These are phyloP conservation scores for Brachionus sp. DNA, from an alignment of 1,140 invertebrate species.

Conservation along the genomic window DNA sequence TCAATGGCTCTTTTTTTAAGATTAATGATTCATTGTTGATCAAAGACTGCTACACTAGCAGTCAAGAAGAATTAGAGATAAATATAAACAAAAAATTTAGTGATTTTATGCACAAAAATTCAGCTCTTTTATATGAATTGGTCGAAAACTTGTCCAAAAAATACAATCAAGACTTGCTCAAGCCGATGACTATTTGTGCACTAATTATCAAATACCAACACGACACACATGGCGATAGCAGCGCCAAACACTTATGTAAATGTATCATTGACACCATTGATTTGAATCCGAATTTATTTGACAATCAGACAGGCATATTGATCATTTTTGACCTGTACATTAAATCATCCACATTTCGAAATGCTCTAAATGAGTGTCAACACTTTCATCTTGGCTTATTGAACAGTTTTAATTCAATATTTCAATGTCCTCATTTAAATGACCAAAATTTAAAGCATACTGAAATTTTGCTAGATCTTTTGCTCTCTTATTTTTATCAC, in stretches of 20 bases:
- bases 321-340: conserved; percentile 12
- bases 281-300: neutral
- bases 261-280: neutral
- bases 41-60: neutral
- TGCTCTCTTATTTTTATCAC: conserved; percentile 6
- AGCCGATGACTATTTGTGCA: neutral
- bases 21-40: neutral
- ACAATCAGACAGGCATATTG: neutral
- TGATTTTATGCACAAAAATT: conserved; percentile 20
- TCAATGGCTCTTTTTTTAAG: neutral
- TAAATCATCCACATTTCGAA: neutral
- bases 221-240: neutral
- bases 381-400: conserved; percentile 26
- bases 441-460: neutral
- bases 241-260: neutral
- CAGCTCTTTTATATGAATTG: neutral
- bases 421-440: neutral
- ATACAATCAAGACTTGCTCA: neutral
- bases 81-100: conserved; percentile 7
- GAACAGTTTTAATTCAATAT: neutral
- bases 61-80: neutral
- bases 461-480: conserved; percentile 13
- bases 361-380: conserved; percentile 21
- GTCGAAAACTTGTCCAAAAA: neutral
- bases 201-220: neutral